Conservation (phyloP, 2,113 vertebrate genomes). For the Phalacrocorax pelagicus region DNA sequence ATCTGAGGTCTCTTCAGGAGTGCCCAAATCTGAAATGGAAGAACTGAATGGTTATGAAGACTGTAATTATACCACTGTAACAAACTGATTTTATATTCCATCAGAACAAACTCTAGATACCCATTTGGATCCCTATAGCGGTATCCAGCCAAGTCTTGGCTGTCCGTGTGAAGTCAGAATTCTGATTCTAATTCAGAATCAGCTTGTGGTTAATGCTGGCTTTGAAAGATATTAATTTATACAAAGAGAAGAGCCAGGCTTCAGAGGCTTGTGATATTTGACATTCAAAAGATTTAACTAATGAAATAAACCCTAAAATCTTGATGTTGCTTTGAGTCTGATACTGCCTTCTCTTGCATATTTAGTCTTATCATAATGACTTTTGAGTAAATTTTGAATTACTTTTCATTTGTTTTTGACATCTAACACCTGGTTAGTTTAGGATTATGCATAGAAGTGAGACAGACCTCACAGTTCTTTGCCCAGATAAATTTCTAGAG, state of each 20-base stretch:
- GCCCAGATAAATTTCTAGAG: neutral
- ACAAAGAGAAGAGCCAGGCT: neutral
- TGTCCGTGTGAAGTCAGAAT: neutral
- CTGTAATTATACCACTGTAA: neutral
- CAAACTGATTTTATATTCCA: neutral
- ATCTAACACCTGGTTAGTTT: neutral
- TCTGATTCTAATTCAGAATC: slow-evolving; percentile 6
- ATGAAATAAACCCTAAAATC: neutral
- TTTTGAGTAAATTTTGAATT: neutral
- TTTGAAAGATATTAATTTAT: neutral
- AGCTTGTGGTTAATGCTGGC: neutral
- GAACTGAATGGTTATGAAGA: neutral
- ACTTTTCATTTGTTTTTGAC: neutral
- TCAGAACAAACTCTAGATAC: neutral
- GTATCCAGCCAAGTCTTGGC: neutral
- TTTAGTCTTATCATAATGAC: neutral
- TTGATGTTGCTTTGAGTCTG: neutral
- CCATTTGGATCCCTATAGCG: neutral
- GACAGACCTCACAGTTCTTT: neutral
- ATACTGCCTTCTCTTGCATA: neutral
- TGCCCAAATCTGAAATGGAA: neutral
- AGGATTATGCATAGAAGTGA: neutral
- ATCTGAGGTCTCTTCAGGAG: neutral
- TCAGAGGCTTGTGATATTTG: neutral
- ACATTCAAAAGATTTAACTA: neutral